Percentiles rank a stretch among this genome's conserved stretches.
phyloP scores from a whole-genome alignment of 1,140 invertebrate genomes.

The Yoshiicerus persimilis region DNA sequence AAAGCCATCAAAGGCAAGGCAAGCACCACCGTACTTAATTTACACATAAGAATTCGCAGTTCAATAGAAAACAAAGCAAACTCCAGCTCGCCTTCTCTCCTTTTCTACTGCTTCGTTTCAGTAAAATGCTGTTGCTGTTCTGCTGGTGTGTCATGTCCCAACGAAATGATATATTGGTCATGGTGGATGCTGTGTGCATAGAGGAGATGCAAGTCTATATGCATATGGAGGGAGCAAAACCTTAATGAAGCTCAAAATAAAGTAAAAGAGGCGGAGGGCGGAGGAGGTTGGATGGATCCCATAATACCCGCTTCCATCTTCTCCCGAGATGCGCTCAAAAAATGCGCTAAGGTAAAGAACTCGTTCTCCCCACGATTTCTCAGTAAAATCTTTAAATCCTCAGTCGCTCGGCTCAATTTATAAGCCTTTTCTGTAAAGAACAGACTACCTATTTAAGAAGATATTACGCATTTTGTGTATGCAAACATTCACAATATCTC shows the following conservation, averaged over 20 bases:
- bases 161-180: not conserved
- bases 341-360: conserved; percentile 37
- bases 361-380: conserved; percentile 9
- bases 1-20: not conserved
- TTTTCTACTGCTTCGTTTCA: not conserved
- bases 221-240: not conserved
- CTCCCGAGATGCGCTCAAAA: conserved; percentile 36
- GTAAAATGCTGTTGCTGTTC: not conserved
- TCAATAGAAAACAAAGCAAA: not conserved
- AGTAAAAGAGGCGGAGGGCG: conserved; percentile 13
- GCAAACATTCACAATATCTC: not conserved
- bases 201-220: not conserved
- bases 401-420: not conserved
- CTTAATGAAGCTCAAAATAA: conserved; percentile 13
- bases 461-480: not conserved
- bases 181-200: not conserved
- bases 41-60: not conserved
- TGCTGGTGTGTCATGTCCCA: not conserved
- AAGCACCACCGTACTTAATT: not conserved
- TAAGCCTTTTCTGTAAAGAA: not conserved
- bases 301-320: conserved; percentile 19
- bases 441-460: not conserved
- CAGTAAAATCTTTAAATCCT: not conserved
- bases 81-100: not conserved
- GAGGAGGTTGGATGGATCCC: not conserved